Conservation (phyloP, 1,140 invertebrate genomes). For the Asbolus verrucosus region DNA sequence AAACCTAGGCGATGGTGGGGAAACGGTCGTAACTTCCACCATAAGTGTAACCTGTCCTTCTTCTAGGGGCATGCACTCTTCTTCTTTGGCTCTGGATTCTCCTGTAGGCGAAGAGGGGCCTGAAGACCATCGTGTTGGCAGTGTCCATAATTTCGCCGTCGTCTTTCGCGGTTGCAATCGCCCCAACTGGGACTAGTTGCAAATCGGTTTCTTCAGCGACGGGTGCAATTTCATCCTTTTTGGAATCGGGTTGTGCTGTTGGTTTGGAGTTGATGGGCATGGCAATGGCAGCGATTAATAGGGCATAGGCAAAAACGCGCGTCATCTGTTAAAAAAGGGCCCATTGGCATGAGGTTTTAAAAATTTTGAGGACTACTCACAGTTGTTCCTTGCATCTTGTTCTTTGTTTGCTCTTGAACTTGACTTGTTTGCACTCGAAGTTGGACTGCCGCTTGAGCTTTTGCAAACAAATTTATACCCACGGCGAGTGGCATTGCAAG, state of each 20-base stretch:
- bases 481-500: neutral
- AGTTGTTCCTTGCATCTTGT: neutral
- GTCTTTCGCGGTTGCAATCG: neutral
- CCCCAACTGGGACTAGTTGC: neutral
- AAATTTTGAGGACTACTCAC: neutral
- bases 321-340: conserved; percentile 19
- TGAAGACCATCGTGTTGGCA: conserved; percentile 41
- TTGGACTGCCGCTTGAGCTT: neutral
- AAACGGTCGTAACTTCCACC: conserved; percentile 4
- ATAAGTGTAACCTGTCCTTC: neutral
- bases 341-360: too few relatives aligned
- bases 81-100: conserved; percentile 33
- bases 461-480: conserved; percentile 11
- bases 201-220: neutral
- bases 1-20: conserved; percentile 5
- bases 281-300: neutral
- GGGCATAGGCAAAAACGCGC: neutral
- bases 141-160: conserved; percentile 42
- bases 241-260: neutral
- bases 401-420: neutral
- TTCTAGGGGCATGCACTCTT: conserved; percentile 7
- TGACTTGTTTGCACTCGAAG: neutral
- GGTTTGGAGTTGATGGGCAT: neutral
- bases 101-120: conserved; percentile 45
- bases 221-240: too few relatives aligned